Evolutionary conservation across 2,888 invertebrate genomes (phyloP), one percentile per base, ranked within the genome.

Genomic region (Escarpia spicata): DNA sequence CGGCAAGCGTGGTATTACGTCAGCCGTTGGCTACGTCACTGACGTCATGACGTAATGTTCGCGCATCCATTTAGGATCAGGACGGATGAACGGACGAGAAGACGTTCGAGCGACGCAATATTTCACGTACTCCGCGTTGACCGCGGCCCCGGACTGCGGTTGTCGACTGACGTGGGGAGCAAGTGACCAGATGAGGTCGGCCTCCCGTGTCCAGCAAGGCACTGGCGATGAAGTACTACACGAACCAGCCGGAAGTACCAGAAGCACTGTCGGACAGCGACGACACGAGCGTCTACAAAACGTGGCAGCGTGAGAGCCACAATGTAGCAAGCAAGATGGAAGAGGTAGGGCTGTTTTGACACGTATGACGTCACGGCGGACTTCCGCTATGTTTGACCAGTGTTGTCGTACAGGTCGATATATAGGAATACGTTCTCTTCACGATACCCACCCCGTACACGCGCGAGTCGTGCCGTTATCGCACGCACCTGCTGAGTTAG

Each of bases 241-340:
- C 75, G 19, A 26, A 75, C 75, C 75, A 26, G 75, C 75, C n/a
- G n/a, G 75, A 75, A 26, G 75, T 26, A 75, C 4, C 75, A n/a
- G 75, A 75, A 75, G 19, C 75, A n/a, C 75, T 75, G n/a, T 75
- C 75, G 75, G 75, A 75, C 75, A 75, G 19, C 75, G 75, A 75
- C n/a, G 75, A 75, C 19, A 75, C 75, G 19, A n/a, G 75, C n/a
- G 3, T 26, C 75, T 75, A 26, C 26, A 26, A 75, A 26, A 75
- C 15, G 75, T 75, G 75, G 75, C 1, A 15, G 19, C 26, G 75
- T 4, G 75, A 75, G 4, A n/a, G 26, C 26, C 75, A 26, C 75
- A 4, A 75, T 26, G 75, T n/a, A 3, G 75, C 75, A 26, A 75
- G n/a, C 75, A 75, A 75, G 19, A 3, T 75, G 26, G 6, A 75